These are phyloP conservation scores for Irena cyanogastra DNA, from an alignment of 2,113 vertebrate genomes.

Conservation along the genomic window DNA sequence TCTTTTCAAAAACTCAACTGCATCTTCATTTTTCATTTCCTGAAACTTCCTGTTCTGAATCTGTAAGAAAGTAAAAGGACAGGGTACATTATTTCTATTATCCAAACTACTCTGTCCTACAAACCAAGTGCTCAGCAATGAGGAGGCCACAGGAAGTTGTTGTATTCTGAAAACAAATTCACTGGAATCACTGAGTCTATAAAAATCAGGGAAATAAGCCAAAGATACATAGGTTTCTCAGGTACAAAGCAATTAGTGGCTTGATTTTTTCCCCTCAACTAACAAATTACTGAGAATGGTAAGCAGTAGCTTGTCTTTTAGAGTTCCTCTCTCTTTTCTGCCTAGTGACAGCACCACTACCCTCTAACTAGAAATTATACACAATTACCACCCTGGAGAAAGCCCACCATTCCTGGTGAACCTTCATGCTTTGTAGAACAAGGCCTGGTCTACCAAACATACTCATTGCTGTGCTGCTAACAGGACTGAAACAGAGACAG, in stretches of 20 bases:
- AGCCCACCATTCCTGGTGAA: not conserved
- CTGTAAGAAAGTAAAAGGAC: slow-evolving; percentile 60
- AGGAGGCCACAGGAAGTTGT: not conserved
- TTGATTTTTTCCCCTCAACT: not conserved
- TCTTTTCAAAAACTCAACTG: slow-evolving; percentile 63
- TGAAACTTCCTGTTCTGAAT: slow-evolving; percentile 71
- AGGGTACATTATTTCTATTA: not conserved
- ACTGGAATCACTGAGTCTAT: not conserved
- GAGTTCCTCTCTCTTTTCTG: not conserved
- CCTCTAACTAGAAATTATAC: not conserved
- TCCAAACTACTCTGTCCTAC: not conserved
- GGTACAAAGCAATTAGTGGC: not conserved
- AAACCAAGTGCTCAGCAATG: not conserved
- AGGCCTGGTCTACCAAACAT: not conserved
- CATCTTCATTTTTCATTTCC: slow-evolving; percentile 59
- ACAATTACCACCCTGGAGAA: not conserved
- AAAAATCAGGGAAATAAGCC: not conserved
- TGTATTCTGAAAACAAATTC: not conserved
- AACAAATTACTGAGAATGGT: not conserved
- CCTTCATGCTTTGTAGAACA: not conserved
- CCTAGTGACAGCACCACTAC: not conserved
- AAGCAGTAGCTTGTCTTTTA: not conserved
- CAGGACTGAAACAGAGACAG: not conserved
- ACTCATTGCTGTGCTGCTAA: not conserved
- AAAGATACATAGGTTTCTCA: not conserved